phyloP scores from a whole-genome alignment of 2,113 vertebrate species.

The Platycercus adscitus region DNA sequence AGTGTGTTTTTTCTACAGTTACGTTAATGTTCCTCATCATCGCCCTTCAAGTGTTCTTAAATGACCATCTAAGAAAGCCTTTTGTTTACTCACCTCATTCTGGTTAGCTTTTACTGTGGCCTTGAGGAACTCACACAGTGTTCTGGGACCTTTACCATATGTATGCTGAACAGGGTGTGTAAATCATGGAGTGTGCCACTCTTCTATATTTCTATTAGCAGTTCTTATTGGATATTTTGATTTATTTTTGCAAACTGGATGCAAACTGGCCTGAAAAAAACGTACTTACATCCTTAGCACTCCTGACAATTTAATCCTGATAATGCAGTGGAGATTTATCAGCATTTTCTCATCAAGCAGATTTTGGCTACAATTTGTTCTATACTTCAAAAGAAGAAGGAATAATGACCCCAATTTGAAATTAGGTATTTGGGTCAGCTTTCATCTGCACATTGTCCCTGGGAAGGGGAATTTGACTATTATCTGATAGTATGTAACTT shows the following conservation, averaged over 20 bases:
- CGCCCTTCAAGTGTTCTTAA: background rate
- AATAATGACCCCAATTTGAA: slow-evolving; percentile 8
- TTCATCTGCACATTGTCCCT: slow-evolving; percentile 41
- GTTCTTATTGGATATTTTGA: background rate
- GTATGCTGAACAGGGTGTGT: background rate
- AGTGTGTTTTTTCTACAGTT: background rate
- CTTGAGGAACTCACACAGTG: background rate
- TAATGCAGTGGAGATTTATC: slow-evolving; percentile 7
- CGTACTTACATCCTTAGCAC: background rate
- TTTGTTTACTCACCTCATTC: background rate
- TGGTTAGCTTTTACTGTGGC: background rate
- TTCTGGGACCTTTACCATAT: slow-evolving; percentile 23
- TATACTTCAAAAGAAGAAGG: background rate
- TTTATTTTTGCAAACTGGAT: background rate
- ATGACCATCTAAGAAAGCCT: background rate
- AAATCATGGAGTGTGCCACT: background rate
- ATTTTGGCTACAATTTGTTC: background rate
- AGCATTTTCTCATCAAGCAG: background rate
- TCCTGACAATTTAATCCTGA: background rate
- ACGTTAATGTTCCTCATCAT: background rate
- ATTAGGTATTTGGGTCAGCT: slow-evolving; percentile 25
- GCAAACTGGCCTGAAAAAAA: background rate
- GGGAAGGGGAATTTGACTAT: slow-evolving; percentile 22
- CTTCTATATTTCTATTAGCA: background rate
- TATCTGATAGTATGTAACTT: slow-evolving; percentile 44